A percentile compares a stretch with the other conserved stretches of the same genome.
Conservation (phyloP, 1,140 invertebrate genomes). For the Pseudomyrmex flavicornis region DNA sequence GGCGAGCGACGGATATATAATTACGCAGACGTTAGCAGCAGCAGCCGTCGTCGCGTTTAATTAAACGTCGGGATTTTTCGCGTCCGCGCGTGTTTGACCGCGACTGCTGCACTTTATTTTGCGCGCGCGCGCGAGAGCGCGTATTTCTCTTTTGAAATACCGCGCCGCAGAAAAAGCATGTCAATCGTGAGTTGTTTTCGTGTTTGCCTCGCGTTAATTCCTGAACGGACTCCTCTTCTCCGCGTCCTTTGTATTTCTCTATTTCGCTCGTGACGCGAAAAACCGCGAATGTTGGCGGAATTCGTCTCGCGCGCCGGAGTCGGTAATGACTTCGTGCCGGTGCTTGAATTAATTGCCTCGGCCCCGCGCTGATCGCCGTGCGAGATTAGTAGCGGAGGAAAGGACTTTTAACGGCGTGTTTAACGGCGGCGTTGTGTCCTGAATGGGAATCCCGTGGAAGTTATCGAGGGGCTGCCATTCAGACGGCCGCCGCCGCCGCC, state of each 20-base stretch:
- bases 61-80: conserved; percentile 63
- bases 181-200: neutral
- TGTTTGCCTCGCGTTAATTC: conserved; percentile 17
- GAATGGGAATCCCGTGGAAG: conserved; percentile 33
- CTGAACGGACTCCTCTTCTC: too few relatives aligned
- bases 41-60: conserved; percentile 42
- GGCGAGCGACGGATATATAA: conserved; percentile 25
- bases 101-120: neutral
- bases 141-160: neutral
- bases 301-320: conserved; percentile 27
- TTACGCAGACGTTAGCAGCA: conserved; percentile 57
- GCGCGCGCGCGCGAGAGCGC: neutral
- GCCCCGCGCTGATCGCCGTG: neutral
- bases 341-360: conserved; percentile 47
- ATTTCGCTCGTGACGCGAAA: conserved; percentile 1
- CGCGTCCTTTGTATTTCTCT: neutral
- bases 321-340: conserved; percentile 29
- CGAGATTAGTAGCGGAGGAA: conserved; percentile 21
- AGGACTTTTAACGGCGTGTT: neutral
- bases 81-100: neutral
- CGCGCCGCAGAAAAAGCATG: neutral
- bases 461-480: conserved; percentile 26
- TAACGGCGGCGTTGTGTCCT: conserved; percentile 15
- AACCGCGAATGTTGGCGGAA: conserved; percentile 19
- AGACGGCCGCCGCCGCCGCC: neutral